phyloP scores from a whole-genome alignment of 1,140 invertebrate species.

The Papilio glaucus region DNA sequence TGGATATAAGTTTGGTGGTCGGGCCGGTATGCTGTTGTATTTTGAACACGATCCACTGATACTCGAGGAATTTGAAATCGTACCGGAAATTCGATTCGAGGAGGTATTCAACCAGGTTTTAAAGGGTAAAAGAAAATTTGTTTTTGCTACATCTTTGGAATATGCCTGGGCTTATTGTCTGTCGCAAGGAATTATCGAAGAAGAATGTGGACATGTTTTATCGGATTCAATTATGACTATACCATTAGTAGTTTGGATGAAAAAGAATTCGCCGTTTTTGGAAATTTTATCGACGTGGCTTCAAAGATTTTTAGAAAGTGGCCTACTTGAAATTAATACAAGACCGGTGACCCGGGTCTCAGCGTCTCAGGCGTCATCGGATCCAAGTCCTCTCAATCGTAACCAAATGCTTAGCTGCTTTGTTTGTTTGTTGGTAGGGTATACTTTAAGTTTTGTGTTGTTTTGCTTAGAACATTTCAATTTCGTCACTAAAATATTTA shows the following conservation, averaged over 20 bases:
- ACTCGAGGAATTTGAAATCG: constrained; percentile 55
- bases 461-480: constrained; percentile 56
- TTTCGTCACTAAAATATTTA: constrained; percentile 19
- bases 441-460: constrained; percentile 49
- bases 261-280: constrained; percentile 58
- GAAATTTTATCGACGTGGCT: constrained; percentile 53
- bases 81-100: constrained; percentile 59
- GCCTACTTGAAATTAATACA: constrained; percentile 56
- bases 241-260: constrained; percentile 68
- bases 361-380: constrained; percentile 44
- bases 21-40: constrained; percentile 58
- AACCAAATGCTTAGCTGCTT: constrained; percentile 59
- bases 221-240: constrained; percentile 69
- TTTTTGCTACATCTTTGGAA: constrained; percentile 65
- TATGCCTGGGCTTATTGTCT: constrained; percentile 65
- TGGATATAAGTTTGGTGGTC: constrained; percentile 62
- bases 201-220: constrained; percentile 63
- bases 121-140: constrained; percentile 58
- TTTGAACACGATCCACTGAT: constrained; percentile 67
- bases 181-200: constrained; percentile 54
- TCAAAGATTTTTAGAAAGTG: constrained; percentile 60
- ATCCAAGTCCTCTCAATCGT: constrained; percentile 54
- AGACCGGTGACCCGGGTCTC: constrained; percentile 43
- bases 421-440: constrained; percentile 54
- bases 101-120: constrained; percentile 57